phyloP scores from a whole-genome alignment of 2,888 invertebrate genomes.

The Automeris io region DNA sequence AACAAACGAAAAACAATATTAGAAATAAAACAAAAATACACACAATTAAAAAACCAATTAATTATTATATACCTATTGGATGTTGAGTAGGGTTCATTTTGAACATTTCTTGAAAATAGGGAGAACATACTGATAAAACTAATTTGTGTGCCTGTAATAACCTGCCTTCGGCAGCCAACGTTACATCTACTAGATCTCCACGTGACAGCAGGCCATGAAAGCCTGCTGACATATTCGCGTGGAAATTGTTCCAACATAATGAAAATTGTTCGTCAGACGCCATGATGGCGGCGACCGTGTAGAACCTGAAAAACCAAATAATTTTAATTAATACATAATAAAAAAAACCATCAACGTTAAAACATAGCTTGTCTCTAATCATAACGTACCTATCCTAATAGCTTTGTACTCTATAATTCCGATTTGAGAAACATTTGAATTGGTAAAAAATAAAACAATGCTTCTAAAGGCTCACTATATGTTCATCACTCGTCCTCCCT shows the following conservation, averaged over 20 bases:
- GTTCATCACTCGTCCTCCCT: slow-evolving; percentile 60
- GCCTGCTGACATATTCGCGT: slow-evolving; percentile 83
- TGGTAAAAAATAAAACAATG: slow-evolving; percentile 43
- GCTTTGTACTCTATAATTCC: slow-evolving; percentile 70
- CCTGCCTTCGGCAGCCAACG: slow-evolving; percentile 83
- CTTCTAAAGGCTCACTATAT: slow-evolving; percentile 48
- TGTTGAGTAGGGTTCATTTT: slow-evolving; percentile 82
- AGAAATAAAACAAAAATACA: slow-evolving; percentile 4
- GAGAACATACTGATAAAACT: slow-evolving; percentile 84
- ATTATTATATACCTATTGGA: slow-evolving; percentile 76
- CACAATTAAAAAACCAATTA: neutral
- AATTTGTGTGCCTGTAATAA: slow-evolving; percentile 83
- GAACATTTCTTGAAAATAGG: slow-evolving; percentile 85
- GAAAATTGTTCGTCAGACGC: slow-evolving; percentile 85
- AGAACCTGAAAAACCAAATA: slow-evolving; percentile 50
- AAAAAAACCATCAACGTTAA: neutral
- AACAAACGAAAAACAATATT: slow-evolving; percentile 35
- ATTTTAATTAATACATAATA: neutral
- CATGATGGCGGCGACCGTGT: slow-evolving; percentile 75
- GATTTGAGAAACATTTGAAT: slow-evolving; percentile 69
- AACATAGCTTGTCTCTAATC: neutral
- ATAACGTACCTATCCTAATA: slow-evolving; percentile 63
- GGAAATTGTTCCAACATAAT: slow-evolving; percentile 86
- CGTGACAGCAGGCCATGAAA: slow-evolving; percentile 83
- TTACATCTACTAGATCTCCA: slow-evolving; percentile 83